Conservation (phyloP, 2,113 vertebrate genomes). For the Rhizomys pruinosus region DNA sequence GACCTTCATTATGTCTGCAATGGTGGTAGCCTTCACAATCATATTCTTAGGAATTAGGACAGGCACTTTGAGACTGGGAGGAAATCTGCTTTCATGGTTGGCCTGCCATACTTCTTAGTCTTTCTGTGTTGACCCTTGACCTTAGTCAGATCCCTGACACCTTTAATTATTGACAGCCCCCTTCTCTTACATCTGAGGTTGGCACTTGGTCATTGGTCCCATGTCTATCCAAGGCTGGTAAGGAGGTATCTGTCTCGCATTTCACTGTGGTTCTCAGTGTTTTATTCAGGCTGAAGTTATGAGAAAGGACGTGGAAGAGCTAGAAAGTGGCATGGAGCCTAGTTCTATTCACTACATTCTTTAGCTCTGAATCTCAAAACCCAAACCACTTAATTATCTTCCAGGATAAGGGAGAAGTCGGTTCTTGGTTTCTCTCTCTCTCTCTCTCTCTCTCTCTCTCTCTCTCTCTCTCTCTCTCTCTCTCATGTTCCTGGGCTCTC, state of each 20-base stretch:
- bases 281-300: neutral
- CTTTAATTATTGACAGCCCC: neutral
- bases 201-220: neutral
- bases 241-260: neutral
- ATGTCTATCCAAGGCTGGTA: rapidly evolving
- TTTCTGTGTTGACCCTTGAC: neutral
- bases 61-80: neutral
- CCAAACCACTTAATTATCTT: neutral
- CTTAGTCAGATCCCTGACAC: neutral
- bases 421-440: too few species aligned
- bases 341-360: neutral
- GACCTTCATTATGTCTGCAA: neutral
- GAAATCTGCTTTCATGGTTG: neutral
- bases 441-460: neutral
- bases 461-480: neutral
- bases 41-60: neutral
- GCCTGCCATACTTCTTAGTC: neutral
- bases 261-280: neutral
- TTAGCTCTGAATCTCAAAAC: neutral
- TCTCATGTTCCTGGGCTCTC: neutral
- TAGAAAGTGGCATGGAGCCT: neutral
- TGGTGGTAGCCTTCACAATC: too few species aligned
- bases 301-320: neutral
- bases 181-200: neutral
- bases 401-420: neutral